Evolutionary conservation across 1,140 invertebrate species (phyloP).

Genomic region (Calephelis nemesis): DNA sequence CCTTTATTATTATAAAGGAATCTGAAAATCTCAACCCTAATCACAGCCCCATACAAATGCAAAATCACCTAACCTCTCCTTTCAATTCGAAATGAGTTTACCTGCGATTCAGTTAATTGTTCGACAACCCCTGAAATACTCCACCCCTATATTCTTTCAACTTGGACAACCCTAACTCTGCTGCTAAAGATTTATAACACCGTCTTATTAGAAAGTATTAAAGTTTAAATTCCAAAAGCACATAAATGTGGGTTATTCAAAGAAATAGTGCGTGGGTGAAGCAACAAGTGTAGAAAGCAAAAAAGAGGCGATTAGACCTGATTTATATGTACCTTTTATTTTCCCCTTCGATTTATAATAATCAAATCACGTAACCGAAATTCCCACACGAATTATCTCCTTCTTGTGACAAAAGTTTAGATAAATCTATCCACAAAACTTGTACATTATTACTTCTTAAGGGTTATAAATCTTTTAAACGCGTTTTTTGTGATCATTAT

Average conservation of each 20-base stretch:
- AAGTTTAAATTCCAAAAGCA: neutral
- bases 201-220: neutral
- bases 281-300: constrained; percentile 67
- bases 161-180: constrained; percentile 24
- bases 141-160: constrained; percentile 44
- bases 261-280: neutral
- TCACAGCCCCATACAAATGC: constrained; percentile 43
- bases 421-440: neutral
- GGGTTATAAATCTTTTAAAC: no score
- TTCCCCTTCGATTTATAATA: constrained; percentile 58
- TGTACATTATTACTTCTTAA: neutral
- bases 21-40: constrained; percentile 12
- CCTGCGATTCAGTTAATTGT: constrained; percentile 65
- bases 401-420: neutral
- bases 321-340: constrained; percentile 72
- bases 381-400: constrained; percentile 53
- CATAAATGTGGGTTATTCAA: neutral
- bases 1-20: no score
- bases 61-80: constrained; percentile 54
- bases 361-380: constrained; percentile 66
- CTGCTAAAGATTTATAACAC: neutral
- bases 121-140: constrained; percentile 65
- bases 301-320: constrained; percentile 70
- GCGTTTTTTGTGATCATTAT: constrained; percentile 32
- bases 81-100: constrained; percentile 59